Base-by-base conservation (phyloP, 2,888 invertebrate genomes). In the Agrotis puta region DNA sequence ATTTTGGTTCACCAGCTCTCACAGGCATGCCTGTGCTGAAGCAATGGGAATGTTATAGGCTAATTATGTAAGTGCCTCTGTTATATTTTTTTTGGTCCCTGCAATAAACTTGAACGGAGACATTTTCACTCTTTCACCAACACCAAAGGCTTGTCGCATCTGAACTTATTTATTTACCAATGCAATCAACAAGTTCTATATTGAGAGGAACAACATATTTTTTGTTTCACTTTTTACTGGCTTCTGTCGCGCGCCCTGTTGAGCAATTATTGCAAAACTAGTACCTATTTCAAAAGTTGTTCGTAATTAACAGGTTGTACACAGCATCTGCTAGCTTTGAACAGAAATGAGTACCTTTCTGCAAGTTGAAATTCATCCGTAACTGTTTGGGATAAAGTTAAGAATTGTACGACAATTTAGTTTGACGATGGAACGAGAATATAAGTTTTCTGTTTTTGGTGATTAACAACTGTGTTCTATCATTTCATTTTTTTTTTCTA, bases 181-280 rank as follows among this genome's bases (percentile, higher is more conserved):
- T 70, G 78, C 81, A 88, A 88, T 90, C 87, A 90, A 90, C 91
- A 88, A 90, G 89, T 89, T 89, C 84, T 87, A 85, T 88, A 89
- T 88, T 86, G 81, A 88, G 89, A 88, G 77, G 72, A 83, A 79
- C 85, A 77, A 84, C 83, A 81, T 84, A 78, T 85, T 90, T 90
- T 91, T 90, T 79, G 43, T 85, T 78, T 51, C 33, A 77, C 83
- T 93, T 93, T 92, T 93, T 92, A 84, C 84, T 70, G 62, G 71
- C 85, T 85, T 85, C 87, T 91, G 91, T 92, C 93, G 92, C 93
- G 91, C 90, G 90, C 90, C 89, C 89, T 89, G 81, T 85, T 81
- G 77, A 86, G 89, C 90, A 94, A 93, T 94, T 94, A 94, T 92
- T 90, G 89, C 88, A 84, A 87, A 91, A 92, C 93, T 93, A 91